Conservation (phyloP, 2,797 vertebrate genomes). For the Pygocentrus nattereri region DNA sequence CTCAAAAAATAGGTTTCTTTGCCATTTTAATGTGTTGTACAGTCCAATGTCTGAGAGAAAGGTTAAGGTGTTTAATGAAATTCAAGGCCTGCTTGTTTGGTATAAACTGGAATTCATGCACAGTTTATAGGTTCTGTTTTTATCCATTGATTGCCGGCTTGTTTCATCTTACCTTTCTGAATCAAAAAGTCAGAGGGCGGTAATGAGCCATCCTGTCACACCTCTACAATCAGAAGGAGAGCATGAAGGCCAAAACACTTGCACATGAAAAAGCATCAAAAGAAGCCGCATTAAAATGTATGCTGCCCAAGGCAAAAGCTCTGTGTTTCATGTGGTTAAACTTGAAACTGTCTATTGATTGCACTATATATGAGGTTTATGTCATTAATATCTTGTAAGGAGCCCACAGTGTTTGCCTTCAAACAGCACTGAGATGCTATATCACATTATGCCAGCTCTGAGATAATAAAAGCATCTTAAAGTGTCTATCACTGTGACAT, state of each 20-base stretch:
- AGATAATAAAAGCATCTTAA: too few species aligned
- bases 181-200: not conserved
- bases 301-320: not conserved
- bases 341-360: not conserved
- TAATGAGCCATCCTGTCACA: slow-evolving; percentile 8
- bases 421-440: too few species aligned
- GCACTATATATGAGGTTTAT: not conserved
- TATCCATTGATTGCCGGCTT: slow-evolving; percentile 1
- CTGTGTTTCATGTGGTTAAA: not conserved
- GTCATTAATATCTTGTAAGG: not conserved
- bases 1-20: too few species aligned
- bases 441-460: too few species aligned
- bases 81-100: not conserved
- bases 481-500: too few species aligned
- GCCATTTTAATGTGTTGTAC: not conserved
- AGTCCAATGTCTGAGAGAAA: not conserved
- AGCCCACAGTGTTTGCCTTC: not conserved
- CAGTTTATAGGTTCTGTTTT: not conserved
- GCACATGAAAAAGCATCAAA: not conserved
- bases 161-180: not conserved
- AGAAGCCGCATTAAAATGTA: not conserved
- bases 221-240: slow-evolving; percentile 3
- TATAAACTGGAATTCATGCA: not conserved
- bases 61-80: not conserved
- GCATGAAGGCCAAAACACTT: not conserved